Conservation (phyloP, 2,113 vertebrate species). For the Erythrolamprus reginae region DNA sequence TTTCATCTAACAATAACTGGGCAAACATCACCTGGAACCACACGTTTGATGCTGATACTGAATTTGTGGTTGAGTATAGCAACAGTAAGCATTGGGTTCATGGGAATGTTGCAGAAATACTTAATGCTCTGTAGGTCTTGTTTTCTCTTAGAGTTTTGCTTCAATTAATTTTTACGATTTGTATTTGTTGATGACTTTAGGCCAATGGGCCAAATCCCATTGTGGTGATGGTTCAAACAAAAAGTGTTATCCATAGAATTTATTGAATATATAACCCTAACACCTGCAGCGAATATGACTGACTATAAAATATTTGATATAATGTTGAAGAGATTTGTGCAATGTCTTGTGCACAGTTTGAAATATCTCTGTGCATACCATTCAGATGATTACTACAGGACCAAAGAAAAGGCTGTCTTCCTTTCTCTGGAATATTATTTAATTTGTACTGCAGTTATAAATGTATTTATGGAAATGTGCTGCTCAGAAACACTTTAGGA, state of each 20-base stretch:
- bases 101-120: slow-evolving; percentile 58
- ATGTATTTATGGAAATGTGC: neutral
- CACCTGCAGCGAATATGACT: neutral
- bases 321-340: neutral
- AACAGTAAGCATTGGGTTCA: slow-evolving; percentile 89
- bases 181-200: neutral
- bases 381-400: neutral
- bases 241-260: neutral
- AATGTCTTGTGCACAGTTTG: neutral
- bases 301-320: neutral
- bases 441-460: neutral
- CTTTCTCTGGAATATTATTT: neutral
- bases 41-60: slow-evolving; percentile 89
- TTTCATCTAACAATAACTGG: slow-evolving; percentile 95
- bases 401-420: neutral
- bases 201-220: neutral
- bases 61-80: slow-evolving; percentile 97
- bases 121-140: slow-evolving; percentile 50
- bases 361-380: neutral
- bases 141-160: slow-evolving; percentile 33
- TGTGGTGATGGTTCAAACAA: neutral
- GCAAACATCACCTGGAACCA: slow-evolving; percentile 98
- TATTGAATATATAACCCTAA: neutral
- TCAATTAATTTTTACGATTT: neutral
- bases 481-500: neutral